Evolutionary conservation across 2,113 vertebrate genomes (phyloP).

Genomic region (Meriones unguiculatus): DNA sequence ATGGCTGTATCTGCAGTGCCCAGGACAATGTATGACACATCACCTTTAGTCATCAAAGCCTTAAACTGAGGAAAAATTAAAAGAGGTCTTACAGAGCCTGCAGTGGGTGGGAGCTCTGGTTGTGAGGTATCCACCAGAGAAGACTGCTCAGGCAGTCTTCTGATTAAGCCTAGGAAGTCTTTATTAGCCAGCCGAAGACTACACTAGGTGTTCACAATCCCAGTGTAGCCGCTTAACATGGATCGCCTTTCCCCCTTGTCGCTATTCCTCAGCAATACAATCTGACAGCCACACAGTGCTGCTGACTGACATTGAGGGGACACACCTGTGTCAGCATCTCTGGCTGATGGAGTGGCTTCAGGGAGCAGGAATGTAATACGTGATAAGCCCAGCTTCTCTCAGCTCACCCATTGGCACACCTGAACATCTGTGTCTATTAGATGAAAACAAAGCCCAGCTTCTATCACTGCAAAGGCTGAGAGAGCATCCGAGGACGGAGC

Average conservation of each 20-base stretch:
- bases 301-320: not conserved
- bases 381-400: not conserved
- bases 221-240: not conserved
- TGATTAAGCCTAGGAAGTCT: not conserved
- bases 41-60: not conserved
- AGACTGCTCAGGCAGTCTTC: not conserved
- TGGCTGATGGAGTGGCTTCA: not conserved
- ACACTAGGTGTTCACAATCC: not conserved
- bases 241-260: not conserved
- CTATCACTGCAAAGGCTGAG: not conserved
- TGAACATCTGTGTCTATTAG: not conserved
- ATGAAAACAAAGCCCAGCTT: not conserved
- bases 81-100: not conserved
- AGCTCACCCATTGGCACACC: not conserved
- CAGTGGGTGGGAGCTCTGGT: not conserved
- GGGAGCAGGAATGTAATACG: not conserved
- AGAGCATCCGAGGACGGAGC: not conserved
- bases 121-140: not conserved
- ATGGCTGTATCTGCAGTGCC: no score
- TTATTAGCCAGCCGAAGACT: not conserved
- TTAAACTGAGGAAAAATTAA: not conserved
- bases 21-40: not conserved
- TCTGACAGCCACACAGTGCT: not conserved
- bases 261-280: not conserved
- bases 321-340: not conserved